phyloP scores from a whole-genome alignment of 2,888 invertebrate species.

The Willowsia nigromaculata region DNA sequence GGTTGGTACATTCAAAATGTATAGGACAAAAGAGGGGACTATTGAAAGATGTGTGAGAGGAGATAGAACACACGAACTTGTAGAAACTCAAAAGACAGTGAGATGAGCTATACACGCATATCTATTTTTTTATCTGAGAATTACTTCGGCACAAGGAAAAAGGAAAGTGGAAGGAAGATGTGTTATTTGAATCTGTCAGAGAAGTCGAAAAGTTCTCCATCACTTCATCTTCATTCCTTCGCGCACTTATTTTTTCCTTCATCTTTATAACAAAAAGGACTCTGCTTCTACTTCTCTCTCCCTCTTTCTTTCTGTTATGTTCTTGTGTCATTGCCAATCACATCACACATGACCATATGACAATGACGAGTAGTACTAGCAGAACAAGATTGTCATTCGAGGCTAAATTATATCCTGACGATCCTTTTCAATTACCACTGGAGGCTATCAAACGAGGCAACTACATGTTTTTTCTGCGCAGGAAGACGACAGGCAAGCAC shows the following conservation, averaged over 20 bases:
- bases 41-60: not conserved
- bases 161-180: not conserved
- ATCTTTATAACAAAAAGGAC: not conserved
- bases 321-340: constrained; percentile 62
- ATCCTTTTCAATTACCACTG: constrained; percentile 63
- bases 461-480: not conserved
- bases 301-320: not conserved
- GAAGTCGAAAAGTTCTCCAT: constrained; percentile 53
- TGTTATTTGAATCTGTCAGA: constrained; percentile 60
- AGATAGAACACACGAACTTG: not conserved
- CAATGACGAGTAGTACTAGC: constrained; percentile 52
- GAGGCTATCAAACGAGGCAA: constrained; percentile 1
- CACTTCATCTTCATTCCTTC: constrained; percentile 36
- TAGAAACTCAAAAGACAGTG: not conserved
- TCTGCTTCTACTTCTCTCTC: not conserved
- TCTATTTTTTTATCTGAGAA: not conserved
- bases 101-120: not conserved
- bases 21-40: not conserved
- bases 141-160: too few relatives aligned
- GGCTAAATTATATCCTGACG: constrained; percentile 61
- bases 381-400: constrained; percentile 49
- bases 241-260: constrained; percentile 16
- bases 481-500: not conserved
- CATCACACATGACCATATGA: constrained; percentile 54
- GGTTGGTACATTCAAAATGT: not conserved